These are phyloP conservation scores for Bombus sibiricus DNA, from an alignment of 1,140 invertebrate genomes.

Conservation along the genomic window DNA sequence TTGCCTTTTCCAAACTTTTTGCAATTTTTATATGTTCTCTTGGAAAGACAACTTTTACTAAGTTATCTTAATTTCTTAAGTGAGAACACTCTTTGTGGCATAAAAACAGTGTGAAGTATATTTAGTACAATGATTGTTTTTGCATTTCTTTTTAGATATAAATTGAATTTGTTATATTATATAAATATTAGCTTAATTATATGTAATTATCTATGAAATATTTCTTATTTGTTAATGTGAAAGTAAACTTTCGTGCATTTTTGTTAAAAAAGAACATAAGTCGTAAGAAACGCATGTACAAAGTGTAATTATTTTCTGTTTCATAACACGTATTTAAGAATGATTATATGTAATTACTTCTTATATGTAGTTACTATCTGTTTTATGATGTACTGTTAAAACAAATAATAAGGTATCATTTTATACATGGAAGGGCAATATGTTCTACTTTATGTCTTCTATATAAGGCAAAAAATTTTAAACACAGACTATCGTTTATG, in stretches of 20 bases:
- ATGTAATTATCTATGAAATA: background rate
- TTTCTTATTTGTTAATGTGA: background rate
- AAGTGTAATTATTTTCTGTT: conserved; percentile 51
- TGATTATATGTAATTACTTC: conserved; percentile 28
- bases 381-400: conserved; percentile 11
- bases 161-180: background rate
- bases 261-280: conserved; percentile 18
- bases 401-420: conserved; percentile 35
- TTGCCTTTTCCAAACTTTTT: background rate
- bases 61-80: background rate
- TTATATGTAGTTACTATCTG: conserved; percentile 28
- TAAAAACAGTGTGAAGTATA: conserved; percentile 1
- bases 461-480: background rate
- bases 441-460: conserved; percentile 18
- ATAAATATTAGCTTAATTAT: background rate
- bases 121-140: conserved; percentile 12
- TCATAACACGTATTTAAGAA: conserved; percentile 41
- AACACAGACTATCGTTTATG: background rate
- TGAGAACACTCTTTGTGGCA: background rate
- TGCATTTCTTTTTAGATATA: conserved; percentile 8
- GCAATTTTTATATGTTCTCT: background rate
- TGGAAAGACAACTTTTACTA: conserved; percentile 3
- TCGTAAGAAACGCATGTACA: conserved; percentile 26
- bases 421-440: conserved; percentile 17
- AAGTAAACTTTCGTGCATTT: conserved; percentile 32